phyloP scores from a whole-genome alignment of 2,888 invertebrate species.

The Achlya flavicornis region DNA sequence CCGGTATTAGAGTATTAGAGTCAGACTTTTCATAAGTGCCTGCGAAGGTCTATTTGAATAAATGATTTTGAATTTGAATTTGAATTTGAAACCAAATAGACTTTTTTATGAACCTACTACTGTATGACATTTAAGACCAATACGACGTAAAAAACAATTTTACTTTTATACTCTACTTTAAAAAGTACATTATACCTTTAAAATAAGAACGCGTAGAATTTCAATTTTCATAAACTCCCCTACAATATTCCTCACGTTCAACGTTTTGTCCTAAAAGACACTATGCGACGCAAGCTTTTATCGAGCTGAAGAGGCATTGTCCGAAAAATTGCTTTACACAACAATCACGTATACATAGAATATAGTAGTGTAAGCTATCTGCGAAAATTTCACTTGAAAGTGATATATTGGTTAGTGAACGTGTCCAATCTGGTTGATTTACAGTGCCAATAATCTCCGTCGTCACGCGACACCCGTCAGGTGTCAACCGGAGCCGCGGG shows the following conservation, averaged over 20 bases:
- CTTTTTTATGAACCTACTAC: too few species aligned
- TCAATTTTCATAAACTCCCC: background rate
- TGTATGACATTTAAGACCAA: too few species aligned
- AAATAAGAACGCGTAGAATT: background rate
- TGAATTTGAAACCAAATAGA: too few species aligned
- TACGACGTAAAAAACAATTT: too few species aligned
- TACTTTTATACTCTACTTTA: background rate
- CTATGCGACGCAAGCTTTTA: conserved; percentile 11
- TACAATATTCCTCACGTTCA: background rate
- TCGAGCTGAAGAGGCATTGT: conserved; percentile 35
- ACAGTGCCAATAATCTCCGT: conserved; percentile 72
- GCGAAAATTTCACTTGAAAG: conserved; percentile 30
- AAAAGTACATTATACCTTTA: background rate
- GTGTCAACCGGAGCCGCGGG: conserved; percentile 53
- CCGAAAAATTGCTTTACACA: conserved; percentile 44
- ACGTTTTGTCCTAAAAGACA: background rate
- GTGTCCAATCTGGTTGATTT: conserved; percentile 76
- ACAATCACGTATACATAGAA: conserved; percentile 19
- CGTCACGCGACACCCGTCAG: conserved; percentile 68
- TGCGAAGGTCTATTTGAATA: too few species aligned
- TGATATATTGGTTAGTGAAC: conserved; percentile 67
- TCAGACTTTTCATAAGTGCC: too few species aligned
- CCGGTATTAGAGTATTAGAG: too few species aligned
- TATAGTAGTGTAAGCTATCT: conserved; percentile 25
- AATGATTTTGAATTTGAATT: too few species aligned